Evolutionary conservation across 1,140 invertebrate species (phyloP).

Genomic region (Piezodorus guildinii): DNA sequence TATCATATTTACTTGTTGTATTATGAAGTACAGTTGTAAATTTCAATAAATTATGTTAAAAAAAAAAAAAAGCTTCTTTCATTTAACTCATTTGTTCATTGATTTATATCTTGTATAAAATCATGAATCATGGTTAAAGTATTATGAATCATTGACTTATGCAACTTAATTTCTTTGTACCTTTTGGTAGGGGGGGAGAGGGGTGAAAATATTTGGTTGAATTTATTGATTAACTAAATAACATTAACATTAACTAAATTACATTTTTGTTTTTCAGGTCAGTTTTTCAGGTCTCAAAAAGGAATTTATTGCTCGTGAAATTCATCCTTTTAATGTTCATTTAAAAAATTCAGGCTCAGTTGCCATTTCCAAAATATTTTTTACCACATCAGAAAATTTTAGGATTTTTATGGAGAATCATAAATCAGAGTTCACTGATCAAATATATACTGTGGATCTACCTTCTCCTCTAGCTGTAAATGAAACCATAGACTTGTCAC

Average conservation of each 20-base stretch:
- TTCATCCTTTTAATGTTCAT: slow-evolving; percentile 51
- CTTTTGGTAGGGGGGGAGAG: too few relatives aligned
- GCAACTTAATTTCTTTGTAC: too few relatives aligned
- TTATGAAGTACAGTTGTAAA: too few relatives aligned
- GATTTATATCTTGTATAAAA: too few relatives aligned
- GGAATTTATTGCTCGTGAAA: slow-evolving; percentile 59
- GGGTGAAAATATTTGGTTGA: too few relatives aligned
- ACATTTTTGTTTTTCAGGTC: slow-evolving; percentile 36
- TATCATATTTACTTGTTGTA: too few relatives aligned
- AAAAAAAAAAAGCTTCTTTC: too few relatives aligned
- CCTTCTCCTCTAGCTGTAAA: not conserved
- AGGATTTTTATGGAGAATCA: slow-evolving; percentile 40
- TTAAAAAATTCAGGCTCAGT: slow-evolving; percentile 57
- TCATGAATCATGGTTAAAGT: too few relatives aligned
- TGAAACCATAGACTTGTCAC: not conserved
- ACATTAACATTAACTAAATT: too few relatives aligned
- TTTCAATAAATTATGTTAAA: too few relatives aligned
- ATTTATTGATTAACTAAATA: not conserved
- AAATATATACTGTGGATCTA: slow-evolving; percentile 1
- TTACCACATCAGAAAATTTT: slow-evolving; percentile 55
- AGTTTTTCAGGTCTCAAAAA: slow-evolving; percentile 54
- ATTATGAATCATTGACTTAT: too few relatives aligned
- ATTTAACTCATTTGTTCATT: too few relatives aligned
- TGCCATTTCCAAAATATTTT: slow-evolving; percentile 48
- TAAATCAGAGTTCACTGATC: not conserved